These are phyloP conservation scores for Eutolmus rufibarbis DNA, from an alignment of 2,888 invertebrate genomes.

Conservation along the genomic window DNA sequence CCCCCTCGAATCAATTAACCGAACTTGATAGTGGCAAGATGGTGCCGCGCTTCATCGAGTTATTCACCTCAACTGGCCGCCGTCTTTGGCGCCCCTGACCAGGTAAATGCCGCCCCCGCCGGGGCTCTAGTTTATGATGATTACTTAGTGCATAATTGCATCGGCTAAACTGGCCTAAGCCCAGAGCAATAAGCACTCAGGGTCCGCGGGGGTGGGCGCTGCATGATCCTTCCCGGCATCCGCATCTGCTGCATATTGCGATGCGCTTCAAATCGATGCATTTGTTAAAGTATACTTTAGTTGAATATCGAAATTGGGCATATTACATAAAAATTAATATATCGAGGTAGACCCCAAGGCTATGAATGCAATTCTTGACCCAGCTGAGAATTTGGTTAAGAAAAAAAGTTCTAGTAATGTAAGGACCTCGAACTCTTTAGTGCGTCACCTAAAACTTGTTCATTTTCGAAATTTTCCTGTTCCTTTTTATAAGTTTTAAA, in stretches of 20 bases:
- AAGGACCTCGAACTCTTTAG: too few relatives aligned
- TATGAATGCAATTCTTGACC: neutral
- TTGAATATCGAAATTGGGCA: neutral
- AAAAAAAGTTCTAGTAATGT: too few relatives aligned
- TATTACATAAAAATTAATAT: neutral
- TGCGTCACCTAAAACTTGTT: too few relatives aligned
- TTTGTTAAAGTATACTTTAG: constrained; percentile 44
- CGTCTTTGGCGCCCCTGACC: neutral
- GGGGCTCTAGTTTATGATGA: constrained; percentile 44
- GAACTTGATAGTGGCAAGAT: constrained; percentile 28
- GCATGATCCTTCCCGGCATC: neutral
- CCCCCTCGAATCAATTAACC: constrained; percentile 44
- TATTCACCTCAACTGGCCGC: neutral
- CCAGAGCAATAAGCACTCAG: neutral
- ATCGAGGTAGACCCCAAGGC: neutral
- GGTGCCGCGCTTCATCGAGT: neutral
- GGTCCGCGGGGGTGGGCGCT: neutral
- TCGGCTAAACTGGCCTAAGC: neutral
- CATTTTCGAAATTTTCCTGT: too few relatives aligned
- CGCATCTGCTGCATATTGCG: neutral
- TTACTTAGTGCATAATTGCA: constrained; percentile 45
- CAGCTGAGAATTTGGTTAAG: too few relatives aligned
- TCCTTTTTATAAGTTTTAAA: too few relatives aligned
- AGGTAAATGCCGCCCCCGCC: constrained; percentile 36
- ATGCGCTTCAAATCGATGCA: constrained; percentile 10